Conservation (phyloP, 1,140 invertebrate genomes). For the Solen grandis region DNA sequence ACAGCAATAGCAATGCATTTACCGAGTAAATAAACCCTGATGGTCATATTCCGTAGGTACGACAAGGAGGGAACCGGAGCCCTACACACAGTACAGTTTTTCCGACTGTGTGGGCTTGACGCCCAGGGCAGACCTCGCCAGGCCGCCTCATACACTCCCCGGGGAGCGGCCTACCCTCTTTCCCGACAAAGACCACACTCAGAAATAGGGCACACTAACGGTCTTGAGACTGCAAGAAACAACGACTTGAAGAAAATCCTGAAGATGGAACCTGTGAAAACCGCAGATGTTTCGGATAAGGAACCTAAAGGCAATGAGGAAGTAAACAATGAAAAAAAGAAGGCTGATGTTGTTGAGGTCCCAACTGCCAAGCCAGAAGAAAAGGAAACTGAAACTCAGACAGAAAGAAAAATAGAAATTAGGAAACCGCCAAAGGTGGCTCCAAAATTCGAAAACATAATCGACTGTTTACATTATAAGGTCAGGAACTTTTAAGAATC, state of each 20-base stretch:
- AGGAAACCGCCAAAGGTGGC: slow-evolving; percentile 28
- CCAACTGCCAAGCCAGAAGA: slow-evolving; percentile 1
- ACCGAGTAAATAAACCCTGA: no score
- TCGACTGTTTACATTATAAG: slow-evolving; percentile 71
- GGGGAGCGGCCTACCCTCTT: slow-evolving; percentile 47
- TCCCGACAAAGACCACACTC: slow-evolving; percentile 47
- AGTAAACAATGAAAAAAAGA: slow-evolving; percentile 1
- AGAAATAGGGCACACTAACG: slow-evolving; percentile 49
- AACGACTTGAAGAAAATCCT: slow-evolving; percentile 45
- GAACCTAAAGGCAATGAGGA: not conserved
- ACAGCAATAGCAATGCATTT: no score
- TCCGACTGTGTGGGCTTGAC: slow-evolving; percentile 63
- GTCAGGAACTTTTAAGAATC: no score
- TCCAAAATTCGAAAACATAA: slow-evolving; percentile 68
- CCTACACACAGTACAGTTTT: slow-evolving; percentile 59
- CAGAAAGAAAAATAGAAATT: slow-evolving; percentile 42
- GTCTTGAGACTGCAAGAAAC: slow-evolving; percentile 28
- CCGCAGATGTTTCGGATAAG: slow-evolving; percentile 4
- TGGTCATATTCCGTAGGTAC: slow-evolving; percentile 61
- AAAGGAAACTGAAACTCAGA: slow-evolving; percentile 9
- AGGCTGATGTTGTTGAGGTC: not conserved
- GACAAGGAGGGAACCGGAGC: slow-evolving; percentile 67
- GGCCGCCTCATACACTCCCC: slow-evolving; percentile 52
- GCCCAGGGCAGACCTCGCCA: slow-evolving; percentile 49
- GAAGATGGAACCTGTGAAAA: slow-evolving; percentile 19